Base-by-base conservation (phyloP, 1,140 invertebrate species). In the Leptopilina clavipes region DNA sequence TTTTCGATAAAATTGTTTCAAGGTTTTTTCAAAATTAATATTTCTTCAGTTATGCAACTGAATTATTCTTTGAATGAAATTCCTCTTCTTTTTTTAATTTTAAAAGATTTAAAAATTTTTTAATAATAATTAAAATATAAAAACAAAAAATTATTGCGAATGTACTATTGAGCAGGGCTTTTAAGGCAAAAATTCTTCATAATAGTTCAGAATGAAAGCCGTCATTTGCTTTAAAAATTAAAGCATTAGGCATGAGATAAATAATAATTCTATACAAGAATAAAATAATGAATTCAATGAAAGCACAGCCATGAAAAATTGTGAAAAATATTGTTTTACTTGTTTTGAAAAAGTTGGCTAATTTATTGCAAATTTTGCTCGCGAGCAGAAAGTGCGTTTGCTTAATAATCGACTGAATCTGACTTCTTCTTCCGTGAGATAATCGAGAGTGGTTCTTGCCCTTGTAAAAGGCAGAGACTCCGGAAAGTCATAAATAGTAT, bases 401-500 rank as follows among this genome's bases (percentile, higher is more conserved):
- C 59, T 65, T 31, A 65, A 31, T 14, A 37, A 12, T n/a, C 59
- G 25, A 11, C 59, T 65, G 12, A 65, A 65, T 65, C 22, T 37
- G 25, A 65, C 59, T 65, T 25, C 11, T 65, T 65, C 59, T 37
- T 65, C 59, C 14, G 12, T 65, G 1, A 65, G 25, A n/a, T 65
- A 65, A 10, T 65, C 59, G 3, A 65, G 59, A 65, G 59, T 22
- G 6, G 19, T 65, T 65, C 59, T 65, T 65, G 59, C 59, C 59
- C 19, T 65, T 65, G 22, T 31, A 65, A 65, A 65, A 65, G 59
- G 59, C 59, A 65, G 25, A 22, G 59, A 22, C 14, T 25, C 59
- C 59, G 59, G 59, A 65, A 65, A 65, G 25, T 65, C 59, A 65
- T 65, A 31, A 65, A 65, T 65, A 65, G 59, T 65, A 65, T 65